Conservation (phyloP, 2,888 invertebrate genomes). For the Agonopterix alstromeriana region DNA sequence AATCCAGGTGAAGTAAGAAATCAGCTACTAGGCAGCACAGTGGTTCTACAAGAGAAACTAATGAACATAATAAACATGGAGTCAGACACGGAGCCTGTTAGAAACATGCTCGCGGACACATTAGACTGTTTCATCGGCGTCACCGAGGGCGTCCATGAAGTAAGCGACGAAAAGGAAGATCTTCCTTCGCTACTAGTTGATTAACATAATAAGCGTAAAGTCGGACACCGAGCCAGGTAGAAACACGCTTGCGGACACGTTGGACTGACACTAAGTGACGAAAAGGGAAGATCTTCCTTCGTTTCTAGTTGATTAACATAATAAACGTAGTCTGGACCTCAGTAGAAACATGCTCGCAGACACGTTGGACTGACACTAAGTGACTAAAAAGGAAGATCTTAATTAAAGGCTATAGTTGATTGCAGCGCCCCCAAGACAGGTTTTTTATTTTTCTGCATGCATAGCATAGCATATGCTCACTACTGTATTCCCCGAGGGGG, state of each 20-base stretch:
- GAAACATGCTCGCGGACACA: conserved; percentile 80
- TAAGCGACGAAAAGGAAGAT: conserved; percentile 13
- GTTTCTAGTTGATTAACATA: conserved; percentile 65
- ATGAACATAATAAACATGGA: conserved; percentile 80
- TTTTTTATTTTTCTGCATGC: too few relatives aligned
- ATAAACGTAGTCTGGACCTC: conserved; percentile 79
- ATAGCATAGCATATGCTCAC: too few relatives aligned
- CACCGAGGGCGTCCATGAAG: conserved; percentile 77
- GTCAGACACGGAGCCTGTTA: conserved; percentile 68
- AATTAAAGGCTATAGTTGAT: too few relatives aligned
- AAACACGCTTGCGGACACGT: conserved; percentile 80
- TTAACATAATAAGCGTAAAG: conserved; percentile 79
- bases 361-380: conserved; percentile 79
- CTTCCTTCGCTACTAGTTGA: conserved; percentile 26
- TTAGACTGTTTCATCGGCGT: conserved; percentile 86
- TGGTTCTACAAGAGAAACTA: conserved; percentile 54
- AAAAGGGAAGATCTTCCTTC: background rate
- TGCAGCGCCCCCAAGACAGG: too few relatives aligned
- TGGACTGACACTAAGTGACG: conserved; percentile 74
- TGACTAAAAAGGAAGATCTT: too few relatives aligned
- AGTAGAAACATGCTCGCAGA: conserved; percentile 78
- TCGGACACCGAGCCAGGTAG: conserved; percentile 74
- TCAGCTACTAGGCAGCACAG: conserved; percentile 52
- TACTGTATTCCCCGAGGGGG: too few relatives aligned
- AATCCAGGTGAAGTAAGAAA: conserved; percentile 55